Base-by-base conservation (phyloP, 2,113 vertebrate genomes). In the Mixornis gularis region DNA sequence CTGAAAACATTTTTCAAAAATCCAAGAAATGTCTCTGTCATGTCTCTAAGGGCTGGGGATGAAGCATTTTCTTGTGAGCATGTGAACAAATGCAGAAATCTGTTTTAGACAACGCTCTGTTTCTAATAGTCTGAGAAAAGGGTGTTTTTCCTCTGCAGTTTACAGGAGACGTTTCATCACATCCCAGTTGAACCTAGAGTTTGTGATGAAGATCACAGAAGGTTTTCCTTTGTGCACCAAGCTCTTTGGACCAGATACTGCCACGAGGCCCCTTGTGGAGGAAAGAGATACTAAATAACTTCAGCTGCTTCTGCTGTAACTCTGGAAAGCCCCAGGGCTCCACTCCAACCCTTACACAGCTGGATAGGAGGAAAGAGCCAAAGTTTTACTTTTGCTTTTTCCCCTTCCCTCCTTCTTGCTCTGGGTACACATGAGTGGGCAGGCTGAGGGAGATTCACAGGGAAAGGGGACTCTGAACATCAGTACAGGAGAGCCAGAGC, bases 351-450 rank as follows among this genome's bases (percentile, higher is more conserved):
- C 13, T 18, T 52, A 11, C 6, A 60, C 6, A 44, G 16, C 7
- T 34, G 59, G 56, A 22, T 13, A n/a, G 73, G 56, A 81, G 46
- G 14, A 79, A 19, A 5, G 58, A 58, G 9, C 1, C 49, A 15
- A 15, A 63, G 15, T 78, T 88, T 43, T 55, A 3, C 24, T 70
- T 73, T 1, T 26, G 7, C 11, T 58, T 88, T 80, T 79, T 34
- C 49, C 18, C 12, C 4, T 69, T 59, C n/a, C 44, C 0, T 2
- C 38, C 53, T 43, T 87, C 58, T 40, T 87, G 26, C 24, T 85
- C 8, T 83, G 29, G 58, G 55, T 3, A 0, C 29, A 5, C 0
- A 1, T 38, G 41, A 19, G 15, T 49, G 41, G n/a, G 30, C 38
- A 52, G 34, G 30, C 22, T 85, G 74, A 41, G 43, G 58, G 29